Evolutionary conservation across 2,888 invertebrate species (phyloP), one percentile per base, ranked within the genome.

Genomic region (Euphydryas editha): DNA sequence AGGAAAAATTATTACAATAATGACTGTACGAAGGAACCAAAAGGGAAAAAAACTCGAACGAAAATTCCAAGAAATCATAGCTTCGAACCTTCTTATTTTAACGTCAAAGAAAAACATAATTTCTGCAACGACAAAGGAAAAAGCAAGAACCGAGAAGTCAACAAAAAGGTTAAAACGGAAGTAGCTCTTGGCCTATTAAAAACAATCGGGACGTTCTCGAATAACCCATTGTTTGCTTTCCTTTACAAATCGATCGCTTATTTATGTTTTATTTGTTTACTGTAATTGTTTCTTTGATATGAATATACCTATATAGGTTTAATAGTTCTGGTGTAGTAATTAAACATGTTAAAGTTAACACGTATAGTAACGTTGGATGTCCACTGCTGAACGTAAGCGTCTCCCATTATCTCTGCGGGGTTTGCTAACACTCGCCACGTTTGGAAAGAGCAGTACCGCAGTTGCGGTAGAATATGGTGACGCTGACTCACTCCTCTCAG

Each of bases 161-260:
- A 57, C 51, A 59, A 42, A 30, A 59, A 62, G 51, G 46, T 39
- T 17, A 20, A 57, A 37, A 59, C 36, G 30, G 15, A 20, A 61
- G 63, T 30, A 47, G 18, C 70, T 67, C 73, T 49, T 62, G 54
- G 60, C 39, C 68, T 71, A 72, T 69, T 62, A 54, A 61, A 68
- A 68, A 61, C 72, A 72, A 67, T 71, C 56, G 59, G 4, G 21
- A 30, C 44, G 18, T 17, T 36, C 47, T 62, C 54, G 49, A 67
- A 65, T 59, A 56, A n/a, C 36, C 60, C 36, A 71, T 71, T 71
- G 71, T 71, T 65, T 60, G 69, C 60, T 64, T 68, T 66, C 68
- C 54, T 69, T 70, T 69, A 72, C 72, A 70, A 70, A 73, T 69
- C 69, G 67, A 71, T 70, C 66, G 63, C 65, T 62, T 68, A 64